Conservation (phyloP, 2,888 invertebrate species). For the Pilophorus perplexus region DNA sequence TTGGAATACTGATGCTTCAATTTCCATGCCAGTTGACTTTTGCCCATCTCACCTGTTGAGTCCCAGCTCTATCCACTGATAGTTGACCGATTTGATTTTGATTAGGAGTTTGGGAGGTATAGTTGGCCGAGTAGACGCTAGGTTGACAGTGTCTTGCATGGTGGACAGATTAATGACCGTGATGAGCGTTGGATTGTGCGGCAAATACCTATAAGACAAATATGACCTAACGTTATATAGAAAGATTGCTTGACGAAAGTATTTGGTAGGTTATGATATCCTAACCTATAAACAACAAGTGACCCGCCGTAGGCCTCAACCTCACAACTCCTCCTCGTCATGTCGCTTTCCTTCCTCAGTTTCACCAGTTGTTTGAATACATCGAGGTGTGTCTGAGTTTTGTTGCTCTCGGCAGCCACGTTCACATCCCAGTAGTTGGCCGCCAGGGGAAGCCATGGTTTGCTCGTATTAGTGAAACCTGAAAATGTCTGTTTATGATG, state of each 20-base stretch:
- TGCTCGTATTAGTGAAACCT: conserved; percentile 56
- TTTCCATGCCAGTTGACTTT: not conserved
- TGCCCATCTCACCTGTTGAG: conserved; percentile 8
- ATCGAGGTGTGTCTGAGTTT: conserved; percentile 44
- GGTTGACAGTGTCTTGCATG: conserved; percentile 2
- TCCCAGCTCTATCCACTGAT: not conserved
- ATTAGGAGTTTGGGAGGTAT: not conserved
- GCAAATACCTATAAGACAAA: conserved; percentile 43
- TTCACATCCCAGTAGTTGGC: conserved; percentile 55
- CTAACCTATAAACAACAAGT: conserved; percentile 21
- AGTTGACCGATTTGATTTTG: not conserved
- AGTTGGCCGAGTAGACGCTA: conserved; percentile 2
- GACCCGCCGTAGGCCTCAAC: too few species aligned
- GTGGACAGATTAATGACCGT: conserved; percentile 60
- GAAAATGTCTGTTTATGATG: too few species aligned
- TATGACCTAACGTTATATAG: too few species aligned
- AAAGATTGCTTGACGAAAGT: not conserved
- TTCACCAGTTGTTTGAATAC: conserved; percentile 46
- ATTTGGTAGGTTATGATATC: not conserved
- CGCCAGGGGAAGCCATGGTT: conserved; percentile 67
- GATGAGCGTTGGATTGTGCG: conserved; percentile 47
- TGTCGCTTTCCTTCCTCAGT: conserved; percentile 52
- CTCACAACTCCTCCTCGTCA: conserved; percentile 50
- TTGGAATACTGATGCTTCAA: too few species aligned
- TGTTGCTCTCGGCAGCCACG: conserved; percentile 40